A percentile compares a stretch with the other conserved stretches of the same genome.
Conservation (phyloP, 2,888 invertebrate genomes). For the Volucella inanis region DNA sequence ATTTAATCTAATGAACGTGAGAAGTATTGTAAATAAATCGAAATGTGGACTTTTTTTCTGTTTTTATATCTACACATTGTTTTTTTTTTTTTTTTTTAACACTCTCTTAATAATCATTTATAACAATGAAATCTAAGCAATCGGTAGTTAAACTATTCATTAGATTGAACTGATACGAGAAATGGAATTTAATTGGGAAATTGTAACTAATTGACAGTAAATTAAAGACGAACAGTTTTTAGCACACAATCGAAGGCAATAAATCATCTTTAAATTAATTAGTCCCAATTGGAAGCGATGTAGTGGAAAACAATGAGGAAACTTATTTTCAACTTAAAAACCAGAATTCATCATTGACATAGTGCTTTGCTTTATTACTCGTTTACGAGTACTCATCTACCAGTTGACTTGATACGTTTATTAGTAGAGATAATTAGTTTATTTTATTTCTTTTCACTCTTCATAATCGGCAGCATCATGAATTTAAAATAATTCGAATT, state of each 20-base stretch:
- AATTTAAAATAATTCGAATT: too few species aligned
- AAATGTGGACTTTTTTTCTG: conserved; percentile 1
- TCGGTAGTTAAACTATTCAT: conserved; percentile 32
- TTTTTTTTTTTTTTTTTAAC: not conserved
- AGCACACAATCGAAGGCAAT: conserved; percentile 12
- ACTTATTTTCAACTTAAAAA: conserved; percentile 3
- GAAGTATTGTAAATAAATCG: conserved; percentile 53
- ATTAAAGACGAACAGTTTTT: conserved; percentile 7
- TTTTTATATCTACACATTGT: not conserved
- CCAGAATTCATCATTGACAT: not conserved
- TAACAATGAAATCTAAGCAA: not conserved
- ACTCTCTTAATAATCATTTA: not conserved
- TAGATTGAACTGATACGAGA: conserved; percentile 14
- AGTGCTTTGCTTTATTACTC: conserved; percentile 9
- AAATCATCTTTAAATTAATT: conserved; percentile 51
- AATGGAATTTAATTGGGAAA: conserved; percentile 40
- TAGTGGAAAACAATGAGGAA: not conserved
- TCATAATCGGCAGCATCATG: too few species aligned
- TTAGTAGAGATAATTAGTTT: too few species aligned
- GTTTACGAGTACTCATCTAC: conserved; percentile 10
- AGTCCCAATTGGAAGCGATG: conserved; percentile 5
- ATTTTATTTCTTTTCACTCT: too few species aligned
- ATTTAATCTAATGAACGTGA: conserved; percentile 34
- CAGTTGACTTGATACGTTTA: conserved; percentile 11
- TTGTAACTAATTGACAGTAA: conserved; percentile 36